Conservation (phyloP, 2,888 invertebrate genomes). For the Pecten maximus region DNA sequence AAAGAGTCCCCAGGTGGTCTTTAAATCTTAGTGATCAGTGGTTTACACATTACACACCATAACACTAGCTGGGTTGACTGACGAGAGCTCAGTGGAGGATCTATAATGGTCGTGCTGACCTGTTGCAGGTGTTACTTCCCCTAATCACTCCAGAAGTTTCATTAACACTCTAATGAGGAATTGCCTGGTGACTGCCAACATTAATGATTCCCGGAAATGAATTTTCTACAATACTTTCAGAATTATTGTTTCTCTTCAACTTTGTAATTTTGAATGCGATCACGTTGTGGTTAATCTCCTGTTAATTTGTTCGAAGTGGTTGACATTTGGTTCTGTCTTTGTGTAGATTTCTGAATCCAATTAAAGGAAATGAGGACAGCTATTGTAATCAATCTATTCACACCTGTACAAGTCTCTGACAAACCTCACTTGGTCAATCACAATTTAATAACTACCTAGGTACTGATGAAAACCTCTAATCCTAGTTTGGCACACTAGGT, state of each 20-base stretch:
- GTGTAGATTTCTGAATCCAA: not conserved
- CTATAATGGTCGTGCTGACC: not conserved
- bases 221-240: not conserved
- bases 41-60: no score
- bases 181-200: not conserved
- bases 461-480: no score
- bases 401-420: not conserved
- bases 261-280: not conserved
- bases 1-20: no score
- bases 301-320: not conserved
- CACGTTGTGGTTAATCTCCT: not conserved
- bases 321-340: not conserved
- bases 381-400: not conserved
- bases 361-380: no score
- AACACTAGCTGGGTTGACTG: no score
- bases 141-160: not conserved
- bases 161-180: not conserved
- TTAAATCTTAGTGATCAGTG: no score
- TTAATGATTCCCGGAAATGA: not conserved
- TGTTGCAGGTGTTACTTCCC: not conserved
- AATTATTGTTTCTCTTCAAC: not conserved
- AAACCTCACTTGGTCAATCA: not conserved
- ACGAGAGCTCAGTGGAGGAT: no score
- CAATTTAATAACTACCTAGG: no score
- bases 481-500: no score